Evolutionary conservation across 2,797 vertebrate species (phyloP).

Genomic region (Acanthornis magna): DNA sequence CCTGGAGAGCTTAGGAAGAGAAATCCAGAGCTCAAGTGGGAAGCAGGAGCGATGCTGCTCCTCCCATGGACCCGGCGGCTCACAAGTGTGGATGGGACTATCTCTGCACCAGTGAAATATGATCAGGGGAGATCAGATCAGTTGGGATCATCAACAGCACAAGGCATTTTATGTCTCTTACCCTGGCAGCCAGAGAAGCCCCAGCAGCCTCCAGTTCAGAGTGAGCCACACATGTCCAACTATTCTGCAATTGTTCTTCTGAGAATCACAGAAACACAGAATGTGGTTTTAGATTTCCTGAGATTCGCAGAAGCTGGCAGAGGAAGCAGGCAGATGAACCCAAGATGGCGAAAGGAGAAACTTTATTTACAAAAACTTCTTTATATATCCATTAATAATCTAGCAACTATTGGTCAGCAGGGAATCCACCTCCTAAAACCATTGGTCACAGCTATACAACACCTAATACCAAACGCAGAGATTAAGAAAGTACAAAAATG

Average conservation of each 20-base stretch:
- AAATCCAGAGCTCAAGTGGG: neutral
- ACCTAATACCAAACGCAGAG: too few species aligned
- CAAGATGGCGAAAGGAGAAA: too few species aligned
- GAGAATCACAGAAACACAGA: neutral
- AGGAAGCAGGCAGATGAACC: too few species aligned
- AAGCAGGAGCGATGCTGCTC: neutral
- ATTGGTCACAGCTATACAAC: too few species aligned
- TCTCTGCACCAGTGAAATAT: neutral
- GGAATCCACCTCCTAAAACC: too few species aligned
- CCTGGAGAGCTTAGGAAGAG: neutral
- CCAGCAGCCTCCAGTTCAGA: neutral
- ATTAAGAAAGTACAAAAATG: too few species aligned
- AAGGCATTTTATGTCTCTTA: neutral
- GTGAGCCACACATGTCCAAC: accelerated
- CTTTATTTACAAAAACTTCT: too few species aligned
- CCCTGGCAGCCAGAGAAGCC: neutral
- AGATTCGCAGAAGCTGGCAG: too few species aligned
- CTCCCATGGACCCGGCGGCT: neutral
- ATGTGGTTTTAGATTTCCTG: too few species aligned
- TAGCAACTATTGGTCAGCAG: too few species aligned
- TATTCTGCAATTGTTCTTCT: neutral
- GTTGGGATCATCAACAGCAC: neutral
- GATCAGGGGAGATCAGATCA: accelerated
- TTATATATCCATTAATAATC: too few species aligned
- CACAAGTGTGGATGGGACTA: neutral